Evolutionary conservation across 2,797 vertebrate species (phyloP), one percentile per base, ranked within the genome.

Genomic region (Acanthiza pusilla): DNA sequence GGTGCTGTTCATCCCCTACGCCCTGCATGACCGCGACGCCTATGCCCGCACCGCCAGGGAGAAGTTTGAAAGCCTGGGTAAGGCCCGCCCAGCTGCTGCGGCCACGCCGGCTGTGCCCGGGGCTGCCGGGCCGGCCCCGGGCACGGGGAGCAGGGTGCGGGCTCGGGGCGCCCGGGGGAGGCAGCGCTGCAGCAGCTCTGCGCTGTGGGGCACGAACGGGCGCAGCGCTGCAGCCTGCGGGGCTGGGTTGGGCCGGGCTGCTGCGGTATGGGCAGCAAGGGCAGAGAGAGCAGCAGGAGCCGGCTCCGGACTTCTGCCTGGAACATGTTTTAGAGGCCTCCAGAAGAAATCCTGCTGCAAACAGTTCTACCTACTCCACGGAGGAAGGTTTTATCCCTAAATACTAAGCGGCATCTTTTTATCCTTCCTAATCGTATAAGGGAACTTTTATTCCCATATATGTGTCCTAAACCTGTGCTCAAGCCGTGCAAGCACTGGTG

Each of bases 1-100:
- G 72, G 97, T 99, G 45, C 96, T 99, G 61, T 99, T 99, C 72
- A 97, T 99, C 10, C 99, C 99, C 1, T 99, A 98, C 53, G 98
- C 98, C 16, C 97, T 99, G 48, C 98, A 98, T 47, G 98, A 99
- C 94, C 97, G 96, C 80, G 98, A 98, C 18, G 91, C 92, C 16
- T 99, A 99, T 90, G 97, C 98, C 38, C 97, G 97, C 54, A 98
- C 95, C 0, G 98, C 98, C 54, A 97, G 98, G 85, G 94, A 97
- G 94, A 98, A 98, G 96, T 98, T 99, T 36, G 96, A 92, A 70
- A 97, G 96, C 88, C 85, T 99, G 88, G 98, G 98, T 99, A 92
- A 96, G 96, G 53, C 48, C 2, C 48, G 38, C 15, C 11, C 12
- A 50, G 38, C 16, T 22, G 60, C 68, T 23, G 16, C 68, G 42